A percentile compares a stretch with the other conserved stretches of the same genome.
phyloP scores from a whole-genome alignment of 1,140 invertebrate species.

The Trichomalopsis sarcophagae region DNA sequence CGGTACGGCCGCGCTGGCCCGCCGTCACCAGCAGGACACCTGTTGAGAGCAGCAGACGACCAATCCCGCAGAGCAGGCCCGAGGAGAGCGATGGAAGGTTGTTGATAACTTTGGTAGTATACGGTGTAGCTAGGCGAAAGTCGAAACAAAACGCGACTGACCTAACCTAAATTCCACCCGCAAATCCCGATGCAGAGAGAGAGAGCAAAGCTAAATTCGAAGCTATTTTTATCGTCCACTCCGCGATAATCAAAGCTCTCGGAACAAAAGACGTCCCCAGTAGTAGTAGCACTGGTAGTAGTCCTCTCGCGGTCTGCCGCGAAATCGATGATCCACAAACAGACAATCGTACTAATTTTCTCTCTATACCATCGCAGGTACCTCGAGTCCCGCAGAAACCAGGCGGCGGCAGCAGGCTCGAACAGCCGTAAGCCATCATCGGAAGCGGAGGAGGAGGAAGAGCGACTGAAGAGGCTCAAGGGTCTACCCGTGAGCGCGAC shows the following conservation, averaged over 20 bases:
- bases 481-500: constrained; percentile 62
- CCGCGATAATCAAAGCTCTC: neutral
- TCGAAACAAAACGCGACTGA: neutral
- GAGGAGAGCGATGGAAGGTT: neutral
- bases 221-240: neutral
- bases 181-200: too few species aligned
- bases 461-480: constrained; percentile 55
- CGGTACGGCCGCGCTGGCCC: neutral
- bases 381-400: constrained; percentile 12
- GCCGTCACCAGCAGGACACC: neutral
- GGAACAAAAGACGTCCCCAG: constrained; percentile 10
- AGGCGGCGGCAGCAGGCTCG: neutral
- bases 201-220: neutral
- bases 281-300: constrained; percentile 47
- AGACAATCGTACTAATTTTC: constrained; percentile 3
- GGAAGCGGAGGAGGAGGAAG: constrained; percentile 54
- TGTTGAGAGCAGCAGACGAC: neutral
- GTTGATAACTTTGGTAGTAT: too few species aligned
- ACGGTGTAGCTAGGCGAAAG: neutral
- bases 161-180: neutral
- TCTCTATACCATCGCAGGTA: neutral
- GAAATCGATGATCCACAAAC: constrained; percentile 52
- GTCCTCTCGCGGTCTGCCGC: too few species aligned
- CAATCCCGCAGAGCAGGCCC: neutral
- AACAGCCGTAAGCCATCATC: constrained; percentile 17